phyloP scores from a whole-genome alignment of 2,797 vertebrate genomes.

The Sebastes jordani region DNA sequence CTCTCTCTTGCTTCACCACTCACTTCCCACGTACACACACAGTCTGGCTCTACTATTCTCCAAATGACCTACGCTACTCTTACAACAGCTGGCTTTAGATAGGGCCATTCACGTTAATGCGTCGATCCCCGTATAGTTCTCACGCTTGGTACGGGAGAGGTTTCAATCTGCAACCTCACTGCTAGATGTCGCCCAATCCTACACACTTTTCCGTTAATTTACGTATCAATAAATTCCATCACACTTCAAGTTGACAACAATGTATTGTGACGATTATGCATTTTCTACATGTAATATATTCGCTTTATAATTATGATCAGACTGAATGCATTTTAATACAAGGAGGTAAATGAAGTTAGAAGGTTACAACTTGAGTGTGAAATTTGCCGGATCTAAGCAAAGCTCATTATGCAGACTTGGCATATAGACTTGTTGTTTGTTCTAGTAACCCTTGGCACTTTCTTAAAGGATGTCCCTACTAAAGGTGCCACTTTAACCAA shows the following conservation, averaged over 20 bases:
- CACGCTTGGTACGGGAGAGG: too few relatives aligned
- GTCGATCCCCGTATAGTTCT: too few relatives aligned
- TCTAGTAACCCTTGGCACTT: background rate
- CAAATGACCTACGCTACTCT: too few relatives aligned
- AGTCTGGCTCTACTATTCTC: too few relatives aligned
- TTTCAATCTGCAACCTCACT: too few relatives aligned
- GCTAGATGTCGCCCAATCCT: too few relatives aligned
- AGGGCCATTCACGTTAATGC: too few relatives aligned
- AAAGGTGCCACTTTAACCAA: background rate
- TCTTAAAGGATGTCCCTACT: background rate
- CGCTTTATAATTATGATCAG: background rate
- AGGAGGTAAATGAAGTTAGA: background rate
- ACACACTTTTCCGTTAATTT: background rate
- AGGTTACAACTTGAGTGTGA: background rate
- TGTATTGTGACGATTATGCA: too few relatives aligned
- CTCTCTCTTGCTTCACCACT: too few relatives aligned
- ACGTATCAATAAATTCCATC: background rate
- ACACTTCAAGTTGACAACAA: background rate
- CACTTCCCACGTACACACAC: accelerated
- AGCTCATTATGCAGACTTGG: background rate
- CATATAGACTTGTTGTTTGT: background rate
- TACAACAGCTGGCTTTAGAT: too few relatives aligned
- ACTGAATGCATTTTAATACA: background rate
- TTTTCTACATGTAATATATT: background rate
- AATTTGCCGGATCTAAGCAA: background rate